Base-by-base conservation (phyloP, 2,113 vertebrate species). In the Notothenia coriiceps region DNA sequence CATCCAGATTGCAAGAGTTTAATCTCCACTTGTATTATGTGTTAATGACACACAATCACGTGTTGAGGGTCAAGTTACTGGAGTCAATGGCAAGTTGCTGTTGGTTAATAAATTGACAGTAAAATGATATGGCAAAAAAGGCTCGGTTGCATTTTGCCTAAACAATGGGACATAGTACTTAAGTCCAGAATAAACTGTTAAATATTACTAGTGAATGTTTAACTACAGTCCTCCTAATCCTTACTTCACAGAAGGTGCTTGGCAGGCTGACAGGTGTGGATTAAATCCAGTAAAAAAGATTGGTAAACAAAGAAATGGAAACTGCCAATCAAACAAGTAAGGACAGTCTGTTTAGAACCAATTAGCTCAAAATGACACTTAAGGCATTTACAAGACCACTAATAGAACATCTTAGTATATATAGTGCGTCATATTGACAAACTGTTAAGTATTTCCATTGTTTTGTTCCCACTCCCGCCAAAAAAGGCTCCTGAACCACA, bases 271-370 rank as follows among this genome's bases (percentile, higher is more conserved):
- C 22, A 62, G 17, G 56, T 64, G 44, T 66, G 15, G 47, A 51
- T 47, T 52, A 44, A 55, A 65, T 52, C 13, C 33, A 74, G 43
- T 55, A 50, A 33, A 69, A n/a, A 6, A 64, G 40, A 50, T 6
- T 25, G 20, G 43, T 51, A 22, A 59, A 79, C 74, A 79, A 83
- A 86, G 81, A 51, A 74, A 75, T 77, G 79, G 79, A 87, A 87
- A 83, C 43, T 10, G 55, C 6, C 43, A 47, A 29, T 13, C 40
- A 13, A 68, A 22, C 14, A 18, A 13, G 18, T 60, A 51, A 40
- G 4, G 14, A 4, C 2, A 35, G 7, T 8, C 6, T 72, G 56
- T 72, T n/a, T n/a, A 20, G 17, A 0, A 54, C 4, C 40, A 51
- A 61, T 70, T 10, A 78, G 3, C 54, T 66, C 14, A 22, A 10